Evolutionary conservation across 2,888 invertebrate genomes (phyloP).

Genomic region (Sarcophaga caerulescens): DNA sequence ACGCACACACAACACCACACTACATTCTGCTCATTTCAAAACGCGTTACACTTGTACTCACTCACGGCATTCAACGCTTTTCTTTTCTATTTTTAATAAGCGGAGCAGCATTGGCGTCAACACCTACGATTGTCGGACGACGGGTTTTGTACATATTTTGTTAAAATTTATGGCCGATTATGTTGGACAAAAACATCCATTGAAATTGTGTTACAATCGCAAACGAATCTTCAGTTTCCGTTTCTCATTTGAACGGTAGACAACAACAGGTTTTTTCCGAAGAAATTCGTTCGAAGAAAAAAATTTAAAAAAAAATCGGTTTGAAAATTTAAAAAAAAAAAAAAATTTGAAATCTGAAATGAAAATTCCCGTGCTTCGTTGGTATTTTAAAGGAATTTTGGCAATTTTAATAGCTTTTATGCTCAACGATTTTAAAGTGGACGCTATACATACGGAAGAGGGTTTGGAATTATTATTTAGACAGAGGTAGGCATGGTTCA

Average conservation of each 20-base stretch:
- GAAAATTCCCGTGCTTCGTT: constrained; percentile 45
- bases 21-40: no score
- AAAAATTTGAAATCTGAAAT: constrained; percentile 16
- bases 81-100: neutral
- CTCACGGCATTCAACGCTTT: neutral
- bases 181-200: constrained; percentile 42
- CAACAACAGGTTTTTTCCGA: constrained; percentile 21
- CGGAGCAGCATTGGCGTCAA: constrained; percentile 18
- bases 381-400: constrained; percentile 37
- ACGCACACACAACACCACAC: neutral
- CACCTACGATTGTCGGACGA: constrained; percentile 42
- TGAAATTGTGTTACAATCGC: constrained; percentile 43
- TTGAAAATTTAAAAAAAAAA: constrained; percentile 4
- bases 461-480: constrained; percentile 82
- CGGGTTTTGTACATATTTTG: constrained; percentile 14
- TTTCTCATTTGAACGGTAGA: constrained; percentile 49
- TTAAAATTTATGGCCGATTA: constrained; percentile 36
- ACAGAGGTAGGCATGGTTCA: constrained; percentile 78
- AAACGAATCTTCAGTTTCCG: constrained; percentile 50
- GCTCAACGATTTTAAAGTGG: constrained; percentile 69
- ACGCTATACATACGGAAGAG: constrained; percentile 79
- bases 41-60: no score
- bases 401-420: constrained; percentile 67
- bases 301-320: neutral
- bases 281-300: neutral